These are phyloP conservation scores for Drosophila infuscata DNA, from an alignment of 2,888 invertebrate species.

Conservation along the genomic window DNA sequence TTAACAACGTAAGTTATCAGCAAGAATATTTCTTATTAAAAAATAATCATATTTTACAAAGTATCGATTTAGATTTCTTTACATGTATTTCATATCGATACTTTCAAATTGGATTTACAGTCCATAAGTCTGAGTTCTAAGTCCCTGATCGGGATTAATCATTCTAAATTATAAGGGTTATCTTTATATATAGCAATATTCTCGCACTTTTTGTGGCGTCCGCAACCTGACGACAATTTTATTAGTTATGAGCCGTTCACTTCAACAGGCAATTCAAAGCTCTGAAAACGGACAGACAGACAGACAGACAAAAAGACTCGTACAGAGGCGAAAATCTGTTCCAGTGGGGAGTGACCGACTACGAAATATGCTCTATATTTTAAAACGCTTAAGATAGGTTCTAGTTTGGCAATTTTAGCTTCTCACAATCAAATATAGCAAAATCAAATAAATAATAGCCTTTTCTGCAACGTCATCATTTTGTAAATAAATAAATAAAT, in stretches of 20 bases:
- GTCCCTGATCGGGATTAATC: not conserved
- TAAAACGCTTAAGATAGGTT: not conserved
- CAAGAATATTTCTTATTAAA: not conserved
- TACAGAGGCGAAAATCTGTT: slow-evolving; percentile 27
- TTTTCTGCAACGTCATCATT: not conserved
- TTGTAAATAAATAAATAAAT: not conserved
- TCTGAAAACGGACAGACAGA: slow-evolving; percentile 2
- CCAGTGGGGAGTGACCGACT: not conserved
- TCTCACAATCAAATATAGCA: too few relatives aligned
- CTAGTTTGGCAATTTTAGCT: not conserved
- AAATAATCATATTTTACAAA: not conserved
- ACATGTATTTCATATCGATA: not conserved
- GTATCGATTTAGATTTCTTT: not conserved
- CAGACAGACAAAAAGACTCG: slow-evolving; percentile 30
- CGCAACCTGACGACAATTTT: slow-evolving; percentile 66
- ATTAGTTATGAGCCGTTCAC: slow-evolving; percentile 53
- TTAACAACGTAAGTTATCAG: not conserved
- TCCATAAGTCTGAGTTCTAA: not conserved
- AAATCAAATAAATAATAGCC: not conserved
- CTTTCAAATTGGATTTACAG: not conserved
- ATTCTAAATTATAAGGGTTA: not conserved
- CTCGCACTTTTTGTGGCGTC: slow-evolving; percentile 55
- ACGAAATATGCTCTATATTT: not conserved
- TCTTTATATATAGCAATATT: slow-evolving; percentile 6
- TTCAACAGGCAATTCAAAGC: slow-evolving; percentile 30